phyloP scores from a whole-genome alignment of 1,140 invertebrate species.

The Drosophila obscura region DNA sequence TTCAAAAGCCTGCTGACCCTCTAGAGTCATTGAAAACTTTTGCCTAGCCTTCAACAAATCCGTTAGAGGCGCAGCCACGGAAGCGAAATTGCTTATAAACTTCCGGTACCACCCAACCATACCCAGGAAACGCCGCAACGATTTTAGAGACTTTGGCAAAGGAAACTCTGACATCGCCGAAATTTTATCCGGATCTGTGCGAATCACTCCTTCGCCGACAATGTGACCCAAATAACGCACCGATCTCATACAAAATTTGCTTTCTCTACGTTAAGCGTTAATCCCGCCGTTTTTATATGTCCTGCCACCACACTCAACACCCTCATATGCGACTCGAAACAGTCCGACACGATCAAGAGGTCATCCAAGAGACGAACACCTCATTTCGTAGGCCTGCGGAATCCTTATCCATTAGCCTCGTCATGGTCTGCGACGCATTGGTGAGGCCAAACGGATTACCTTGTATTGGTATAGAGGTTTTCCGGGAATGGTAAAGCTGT shows the following conservation, averaged over 20 bases:
- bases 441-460: conserved; percentile 5
- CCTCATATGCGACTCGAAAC: neutral
- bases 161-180: conserved; percentile 1
- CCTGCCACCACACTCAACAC: neutral
- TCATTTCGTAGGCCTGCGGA: neutral
- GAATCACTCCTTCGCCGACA: conserved; percentile 7
- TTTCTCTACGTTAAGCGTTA: conserved; percentile 13
- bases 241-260: conserved; percentile 8
- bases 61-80: neutral
- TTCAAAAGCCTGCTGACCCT: neutral
- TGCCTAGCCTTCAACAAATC: neutral
- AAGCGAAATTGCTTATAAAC: neutral
- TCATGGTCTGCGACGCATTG: conserved; percentile 4
- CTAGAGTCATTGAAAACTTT: neutral
- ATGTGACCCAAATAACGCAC: conserved; percentile 10
- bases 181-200: neutral
- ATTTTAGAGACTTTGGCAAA: neutral
- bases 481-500: too few species aligned
- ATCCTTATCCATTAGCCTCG: conserved; percentile 9
- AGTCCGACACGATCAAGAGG: conserved; percentile 4
- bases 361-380: conserved; percentile 6
- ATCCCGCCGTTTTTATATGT: neutral
- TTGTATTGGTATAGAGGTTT: too few species aligned
- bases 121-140: neutral
- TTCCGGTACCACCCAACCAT: conserved; percentile 1